Percentiles rank a stretch among this genome's conserved stretches.
phyloP scores from a whole-genome alignment of 2,888 invertebrate genomes.

The Allolobophora icterica region DNA sequence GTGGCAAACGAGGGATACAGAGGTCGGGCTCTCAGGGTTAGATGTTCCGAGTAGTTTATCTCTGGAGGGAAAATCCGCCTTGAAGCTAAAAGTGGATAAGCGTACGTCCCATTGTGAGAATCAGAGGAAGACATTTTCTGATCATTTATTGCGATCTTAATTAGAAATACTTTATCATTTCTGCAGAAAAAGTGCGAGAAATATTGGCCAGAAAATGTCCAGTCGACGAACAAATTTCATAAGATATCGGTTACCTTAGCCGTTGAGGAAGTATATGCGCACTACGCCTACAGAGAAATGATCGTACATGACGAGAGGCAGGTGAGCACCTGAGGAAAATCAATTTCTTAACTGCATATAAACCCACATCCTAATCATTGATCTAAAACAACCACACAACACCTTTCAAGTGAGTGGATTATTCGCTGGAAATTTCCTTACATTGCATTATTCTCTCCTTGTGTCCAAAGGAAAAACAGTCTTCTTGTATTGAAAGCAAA shows the following conservation, averaged over 20 bases:
- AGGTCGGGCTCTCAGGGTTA: background rate
- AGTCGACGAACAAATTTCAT: background rate
- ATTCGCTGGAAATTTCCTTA: background rate
- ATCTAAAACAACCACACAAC: background rate
- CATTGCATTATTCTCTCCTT: no score
- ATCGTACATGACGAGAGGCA: background rate
- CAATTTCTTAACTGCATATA: background rate
- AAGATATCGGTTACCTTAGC: background rate
- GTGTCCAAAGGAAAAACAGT: no score
- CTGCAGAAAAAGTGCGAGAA: constrained; percentile 32
- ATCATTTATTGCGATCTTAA: background rate
- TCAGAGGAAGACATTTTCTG: background rate
- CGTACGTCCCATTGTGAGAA: background rate
- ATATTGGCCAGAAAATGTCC: constrained; percentile 25
- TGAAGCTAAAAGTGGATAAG: background rate
- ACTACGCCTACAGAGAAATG: constrained; percentile 34
- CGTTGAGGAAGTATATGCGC: constrained; percentile 20
- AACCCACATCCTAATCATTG: background rate
- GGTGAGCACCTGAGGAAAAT: background rate
- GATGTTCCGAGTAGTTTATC: background rate
- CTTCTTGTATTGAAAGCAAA: no score
- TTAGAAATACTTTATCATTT: background rate
- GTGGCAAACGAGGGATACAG: background rate
- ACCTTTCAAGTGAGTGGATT: background rate
- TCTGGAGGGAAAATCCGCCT: no score